These are phyloP conservation scores for Scolopax bukidnonensis DNA, from an alignment of 2,797 vertebrate species.

Conservation along the genomic window DNA sequence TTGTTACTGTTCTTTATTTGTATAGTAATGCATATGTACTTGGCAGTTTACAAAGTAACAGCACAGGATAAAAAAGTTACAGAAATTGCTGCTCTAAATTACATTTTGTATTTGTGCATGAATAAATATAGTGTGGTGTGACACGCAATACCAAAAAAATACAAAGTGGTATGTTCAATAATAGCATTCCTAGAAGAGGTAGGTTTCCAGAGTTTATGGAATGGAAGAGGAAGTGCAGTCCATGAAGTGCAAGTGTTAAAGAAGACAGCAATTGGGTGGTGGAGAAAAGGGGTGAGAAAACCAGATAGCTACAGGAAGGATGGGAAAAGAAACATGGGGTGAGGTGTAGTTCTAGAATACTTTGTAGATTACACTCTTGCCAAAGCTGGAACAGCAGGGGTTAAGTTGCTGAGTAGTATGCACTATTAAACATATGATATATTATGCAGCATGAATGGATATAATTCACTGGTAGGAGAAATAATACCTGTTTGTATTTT, in stretches of 20 bases:
- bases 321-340: not conserved
- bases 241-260: not conserved
- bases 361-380: not conserved
- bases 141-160: not conserved
- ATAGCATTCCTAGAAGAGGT: not conserved
- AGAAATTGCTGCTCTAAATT: not conserved
- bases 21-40: not conserved
- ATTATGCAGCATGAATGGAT: not conserved
- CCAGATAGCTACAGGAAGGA: not conserved
- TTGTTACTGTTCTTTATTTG: constrained; percentile 34
- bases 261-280: not conserved
- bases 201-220: not conserved
- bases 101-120: not conserved
- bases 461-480: not conserved
- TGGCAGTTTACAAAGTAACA: not conserved
- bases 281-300: not conserved
- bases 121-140: not conserved
- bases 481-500: constrained; percentile 10
- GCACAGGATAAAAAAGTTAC: not conserved
- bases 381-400: not conserved
- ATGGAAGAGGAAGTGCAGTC: not conserved
- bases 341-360: not conserved
- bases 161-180: not conserved
- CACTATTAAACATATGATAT: not conserved
- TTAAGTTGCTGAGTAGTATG: not conserved